Evolutionary conservation across 2,113 vertebrate genomes (phyloP), one percentile per base, ranked within the genome.

Genomic region (Cephalopterus ornatus): DNA sequence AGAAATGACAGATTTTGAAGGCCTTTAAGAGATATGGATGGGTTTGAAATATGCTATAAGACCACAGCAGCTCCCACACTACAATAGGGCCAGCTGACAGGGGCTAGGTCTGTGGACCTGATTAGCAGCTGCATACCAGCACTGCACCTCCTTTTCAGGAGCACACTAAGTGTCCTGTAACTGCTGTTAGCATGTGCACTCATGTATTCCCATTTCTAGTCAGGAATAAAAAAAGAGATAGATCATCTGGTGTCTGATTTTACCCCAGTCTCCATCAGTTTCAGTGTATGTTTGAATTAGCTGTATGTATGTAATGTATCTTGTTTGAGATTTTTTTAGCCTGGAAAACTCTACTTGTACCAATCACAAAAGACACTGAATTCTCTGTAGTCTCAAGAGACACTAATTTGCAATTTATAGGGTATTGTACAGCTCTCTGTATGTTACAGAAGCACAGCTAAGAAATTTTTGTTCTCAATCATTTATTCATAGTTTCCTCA

Each of bases 401-500:
- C 44, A 58, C 16, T 75, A 41, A 27, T 66, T 88, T 87, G 42
- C n/a, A 89, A 62, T 88, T 68, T 79, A 37, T n/a, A n/a, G 12
- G 8, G 7, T 61, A 73, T 79, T 24, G 9, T 61, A 58, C 23
- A 84, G 14, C 20, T 65, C 58, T 70, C 41, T 59, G 13, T 68
- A 30, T 58, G 28, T n/a, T 62, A 72, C 19, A 80, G 44, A 94
- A 68, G 10, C 2, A 6, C 37, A 53, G 65, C 22, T 87, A 78
- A 91, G 61, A 88, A 67, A 28, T 62, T 81, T 72, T 77, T 79
- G 22, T 62, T 14, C 53, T 85, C 32, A 26, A 6, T 52, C 14
- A 49, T 70, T 94, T 63, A 55, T 79, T 88, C 39, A 49, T 17
- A 52, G 32, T 79, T 92, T 92, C 35, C 41, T 83, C 44, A 33